phyloP scores from a whole-genome alignment of 2,113 vertebrate species.

The Ophiodon elongatus region DNA sequence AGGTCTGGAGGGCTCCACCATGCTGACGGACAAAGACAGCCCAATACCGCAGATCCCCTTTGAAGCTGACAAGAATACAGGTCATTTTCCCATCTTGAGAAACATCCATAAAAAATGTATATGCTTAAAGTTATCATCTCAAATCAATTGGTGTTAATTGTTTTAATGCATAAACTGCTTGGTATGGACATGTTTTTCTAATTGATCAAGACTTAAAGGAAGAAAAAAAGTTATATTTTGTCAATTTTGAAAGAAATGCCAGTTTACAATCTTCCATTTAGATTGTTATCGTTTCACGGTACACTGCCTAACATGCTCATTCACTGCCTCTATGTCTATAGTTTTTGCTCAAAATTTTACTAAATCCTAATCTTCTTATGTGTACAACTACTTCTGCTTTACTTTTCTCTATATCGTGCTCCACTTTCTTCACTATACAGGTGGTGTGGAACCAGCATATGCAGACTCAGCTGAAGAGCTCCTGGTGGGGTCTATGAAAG shows the following conservation, averaged over 20 bases:
- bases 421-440: slow-evolving; percentile 38
- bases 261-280: background rate
- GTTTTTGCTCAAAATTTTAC: background rate
- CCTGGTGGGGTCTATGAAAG: slow-evolving; percentile 91
- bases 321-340: background rate
- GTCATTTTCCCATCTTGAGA: slow-evolving; percentile 46
- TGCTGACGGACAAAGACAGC: slow-evolving; percentile 87
- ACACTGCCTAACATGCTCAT: background rate
- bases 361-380: background rate
- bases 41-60: slow-evolving; percentile 88
- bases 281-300: background rate
- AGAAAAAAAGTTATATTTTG: too few relatives aligned
- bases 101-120: background rate
- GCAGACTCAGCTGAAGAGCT: slow-evolving; percentile 89
- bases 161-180: background rate
- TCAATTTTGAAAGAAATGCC: background rate
- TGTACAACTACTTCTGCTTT: background rate
- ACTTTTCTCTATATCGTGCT: background rate
- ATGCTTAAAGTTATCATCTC: background rate
- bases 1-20: slow-evolving; percentile 86
- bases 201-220: background rate
- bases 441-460: slow-evolving; percentile 82
- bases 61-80: slow-evolving; percentile 84
- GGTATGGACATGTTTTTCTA: background rate
- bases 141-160: background rate